Base-by-base conservation (phyloP, 1,140 invertebrate genomes). In the Leptinotarsa undecemlineata region DNA sequence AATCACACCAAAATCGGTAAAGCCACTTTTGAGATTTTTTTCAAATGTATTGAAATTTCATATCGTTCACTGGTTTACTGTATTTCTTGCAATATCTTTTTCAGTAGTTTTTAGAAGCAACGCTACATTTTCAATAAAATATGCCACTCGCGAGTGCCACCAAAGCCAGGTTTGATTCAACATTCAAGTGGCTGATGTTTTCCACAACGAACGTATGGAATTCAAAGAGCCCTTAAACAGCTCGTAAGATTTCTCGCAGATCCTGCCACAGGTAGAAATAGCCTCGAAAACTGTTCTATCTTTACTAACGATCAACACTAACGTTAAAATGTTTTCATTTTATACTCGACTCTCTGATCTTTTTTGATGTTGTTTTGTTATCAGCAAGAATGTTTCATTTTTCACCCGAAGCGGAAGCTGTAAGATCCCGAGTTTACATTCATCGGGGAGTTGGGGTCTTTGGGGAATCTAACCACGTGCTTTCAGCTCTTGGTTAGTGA, bases 291-390 rank as follows among this genome's bases (percentile, higher is more conserved):
- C 23, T n/a, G 51, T 60, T 33, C 6, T 71, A 71, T 60, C 48
- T 71, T 23, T 4, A 17, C 57, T 71, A 71, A 71, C 69, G 69
- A 71, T 60, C 69, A 4, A 21, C 69, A 47, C 69, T 71, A 21
- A 71, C 69, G 69, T 23, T 20, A n/a, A 71, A 71, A 71, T 71
- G 69, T 71, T 71, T 71, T 71, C 51, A 71, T 71, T 71, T 71
- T 71, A 19, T 51, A 51, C 48, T 51, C 26, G 69, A 20, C 42
- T 68, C 26, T 68, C 23, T 68, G 66, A 68, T 68, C 66, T 68
- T 68, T 68, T 19, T 68, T 20, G 23, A 68, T 42, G 66, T 19
- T 68, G 19, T 68, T 68, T 47, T 19, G n/a, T 19, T 68, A 68
- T 68, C 66, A 42, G 42, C 66, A 19, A 15, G 33, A 68, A 68